Conservation (phyloP, 2,797 vertebrate species). For the Gastrophryne carolinensis region DNA sequence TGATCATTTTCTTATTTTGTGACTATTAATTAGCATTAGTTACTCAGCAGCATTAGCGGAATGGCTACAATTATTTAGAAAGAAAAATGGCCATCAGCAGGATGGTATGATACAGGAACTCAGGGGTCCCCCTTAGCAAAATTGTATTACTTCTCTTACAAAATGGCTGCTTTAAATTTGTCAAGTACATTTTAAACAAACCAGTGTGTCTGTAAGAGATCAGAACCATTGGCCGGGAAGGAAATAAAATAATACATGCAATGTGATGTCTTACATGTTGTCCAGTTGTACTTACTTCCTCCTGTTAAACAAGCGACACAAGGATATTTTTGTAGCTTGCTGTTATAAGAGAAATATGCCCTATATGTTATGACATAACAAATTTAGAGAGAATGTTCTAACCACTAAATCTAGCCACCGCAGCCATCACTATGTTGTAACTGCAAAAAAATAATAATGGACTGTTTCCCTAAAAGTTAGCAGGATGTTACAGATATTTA, state of each 20-base stretch:
- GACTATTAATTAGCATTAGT: too few relatives aligned
- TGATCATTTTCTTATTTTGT: too few relatives aligned
- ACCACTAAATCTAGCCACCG: slow-evolving; percentile 40
- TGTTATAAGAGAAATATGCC: slow-evolving; percentile 11
- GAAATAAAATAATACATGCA: not conserved
- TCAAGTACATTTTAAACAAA: not conserved
- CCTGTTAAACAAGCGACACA: not conserved
- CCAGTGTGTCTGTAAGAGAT: not conserved
- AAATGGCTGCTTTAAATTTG: not conserved
- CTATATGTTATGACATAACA: slow-evolving; percentile 4
- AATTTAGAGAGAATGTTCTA: slow-evolving; percentile 37
- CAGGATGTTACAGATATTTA: slow-evolving; percentile 30
- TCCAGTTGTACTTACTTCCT: not conserved
- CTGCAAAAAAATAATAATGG: not conserved
- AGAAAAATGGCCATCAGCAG: too few relatives aligned
- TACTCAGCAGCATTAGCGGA: too few relatives aligned
- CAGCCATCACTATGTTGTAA: slow-evolving; percentile 1
- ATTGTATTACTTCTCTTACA: not conserved
- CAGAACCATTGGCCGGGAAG: not conserved
- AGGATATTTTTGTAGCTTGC: slow-evolving; percentile 1
- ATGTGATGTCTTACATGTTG: not conserved
- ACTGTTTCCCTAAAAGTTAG: slow-evolving; percentile 40
- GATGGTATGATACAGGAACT: too few relatives aligned
- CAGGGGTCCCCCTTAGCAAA: too few relatives aligned
- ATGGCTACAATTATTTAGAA: too few relatives aligned